Conservation (phyloP, 2,113 vertebrate genomes). For the Lycaon pictus region DNA sequence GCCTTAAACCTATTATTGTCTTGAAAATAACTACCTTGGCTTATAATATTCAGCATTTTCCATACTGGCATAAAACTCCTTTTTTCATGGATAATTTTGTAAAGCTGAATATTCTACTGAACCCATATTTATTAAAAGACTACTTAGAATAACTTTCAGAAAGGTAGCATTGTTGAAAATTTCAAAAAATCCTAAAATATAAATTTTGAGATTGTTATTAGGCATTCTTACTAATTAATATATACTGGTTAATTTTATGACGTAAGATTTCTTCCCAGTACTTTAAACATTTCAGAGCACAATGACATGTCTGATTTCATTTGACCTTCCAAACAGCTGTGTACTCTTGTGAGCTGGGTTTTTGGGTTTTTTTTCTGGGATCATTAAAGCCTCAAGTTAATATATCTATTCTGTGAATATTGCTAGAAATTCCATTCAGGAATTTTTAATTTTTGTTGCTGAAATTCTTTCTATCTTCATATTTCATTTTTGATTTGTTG, state of each 20-base stretch:
- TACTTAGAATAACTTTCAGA: not conserved
- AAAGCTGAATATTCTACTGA: not conserved
- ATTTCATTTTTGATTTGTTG: not conserved
- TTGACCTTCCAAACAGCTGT: not conserved
- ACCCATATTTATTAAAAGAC: not conserved
- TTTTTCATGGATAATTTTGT: not conserved
- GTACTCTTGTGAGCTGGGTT: not conserved
- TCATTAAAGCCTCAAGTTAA: constrained; percentile 12
- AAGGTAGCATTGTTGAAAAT: not conserved
- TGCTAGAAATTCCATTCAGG: not conserved
- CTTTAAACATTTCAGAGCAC: constrained; percentile 5
- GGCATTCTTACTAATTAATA: not conserved
- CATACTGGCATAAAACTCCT: not conserved
- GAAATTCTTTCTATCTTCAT: constrained; percentile 40
- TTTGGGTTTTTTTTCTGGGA: not conserved
- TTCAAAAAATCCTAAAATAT: not conserved
- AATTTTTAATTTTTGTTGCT: constrained; percentile 4
- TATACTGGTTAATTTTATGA: not conserved
- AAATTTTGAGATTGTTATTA: not conserved
- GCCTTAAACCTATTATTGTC: not conserved
- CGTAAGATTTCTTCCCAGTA: not conserved
- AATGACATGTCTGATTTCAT: not conserved
- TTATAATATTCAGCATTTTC: not conserved
- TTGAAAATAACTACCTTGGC: not conserved
- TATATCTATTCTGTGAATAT: not conserved